Percentiles rank a stretch among this genome's conserved stretches.
phyloP scores from a whole-genome alignment of 2,888 invertebrate species.

The Unio delphinus region DNA sequence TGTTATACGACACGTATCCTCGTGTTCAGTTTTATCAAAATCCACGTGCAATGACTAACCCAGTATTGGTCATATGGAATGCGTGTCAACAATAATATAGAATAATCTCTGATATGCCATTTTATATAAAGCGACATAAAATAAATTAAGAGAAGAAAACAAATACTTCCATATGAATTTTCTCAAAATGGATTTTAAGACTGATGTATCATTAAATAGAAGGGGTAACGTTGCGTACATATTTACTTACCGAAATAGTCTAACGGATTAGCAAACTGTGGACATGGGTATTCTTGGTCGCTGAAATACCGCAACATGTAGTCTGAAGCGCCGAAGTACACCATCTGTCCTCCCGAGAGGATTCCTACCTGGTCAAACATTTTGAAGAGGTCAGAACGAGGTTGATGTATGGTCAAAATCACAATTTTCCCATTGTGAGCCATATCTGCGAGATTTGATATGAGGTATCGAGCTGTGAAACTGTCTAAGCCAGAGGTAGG shows the following conservation, averaged over 20 bases:
- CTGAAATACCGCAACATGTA: slow-evolving; percentile 95
- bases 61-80: too few relatives aligned
- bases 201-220: too few relatives aligned
- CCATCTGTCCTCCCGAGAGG: slow-evolving; percentile 78
- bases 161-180: too few relatives aligned
- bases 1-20: too few relatives aligned
- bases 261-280: slow-evolving; percentile 94
- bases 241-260: slow-evolving; percentile 84
- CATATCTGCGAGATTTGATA: slow-evolving; percentile 49
- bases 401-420: slow-evolving; percentile 85
- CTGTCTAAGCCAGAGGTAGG: slow-evolving; percentile 91
- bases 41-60: too few relatives aligned
- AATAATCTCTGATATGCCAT: too few relatives aligned
- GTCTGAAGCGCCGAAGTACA: slow-evolving; percentile 77
- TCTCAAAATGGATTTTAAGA: not conserved
- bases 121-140: too few relatives aligned
- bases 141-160: too few relatives aligned
- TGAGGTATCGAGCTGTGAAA: slow-evolving; percentile 84
- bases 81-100: too few relatives aligned
- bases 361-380: slow-evolving; percentile 58
- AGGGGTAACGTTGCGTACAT: not conserved
- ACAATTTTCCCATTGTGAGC: slow-evolving; percentile 73
- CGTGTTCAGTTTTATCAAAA: too few relatives aligned
- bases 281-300: slow-evolving; percentile 95
- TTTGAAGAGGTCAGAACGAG: slow-evolving; percentile 60